Evolutionary conservation across 2,113 vertebrate species (phyloP).

Genomic region (Pristiophorus japonicus): DNA sequence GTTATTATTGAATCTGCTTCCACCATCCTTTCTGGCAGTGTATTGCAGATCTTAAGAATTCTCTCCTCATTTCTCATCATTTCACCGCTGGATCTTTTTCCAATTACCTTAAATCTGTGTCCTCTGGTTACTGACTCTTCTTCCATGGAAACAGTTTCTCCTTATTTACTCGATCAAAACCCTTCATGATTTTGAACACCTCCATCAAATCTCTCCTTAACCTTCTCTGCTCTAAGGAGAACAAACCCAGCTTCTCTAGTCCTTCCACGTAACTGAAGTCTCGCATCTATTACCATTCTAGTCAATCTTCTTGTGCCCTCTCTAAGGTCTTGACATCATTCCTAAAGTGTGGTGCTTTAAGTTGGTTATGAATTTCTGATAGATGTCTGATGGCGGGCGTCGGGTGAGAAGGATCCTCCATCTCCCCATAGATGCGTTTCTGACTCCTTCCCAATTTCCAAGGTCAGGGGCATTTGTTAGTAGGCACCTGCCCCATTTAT

Average conservation of each 20-base stretch:
- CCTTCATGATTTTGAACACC: background rate
- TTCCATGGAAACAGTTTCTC: background rate
- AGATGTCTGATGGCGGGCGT: background rate
- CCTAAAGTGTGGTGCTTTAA: background rate
- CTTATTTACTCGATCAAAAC: background rate
- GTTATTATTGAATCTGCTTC: background rate
- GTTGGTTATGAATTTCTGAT: background rate
- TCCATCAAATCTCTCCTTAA: background rate
- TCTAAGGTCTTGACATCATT: background rate
- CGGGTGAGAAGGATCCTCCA: background rate
- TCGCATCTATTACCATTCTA: background rate
- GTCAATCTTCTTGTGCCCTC: background rate
- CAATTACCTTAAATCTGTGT: background rate
- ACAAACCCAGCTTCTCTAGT: background rate
- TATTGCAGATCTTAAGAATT: background rate
- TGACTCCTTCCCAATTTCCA: background rate
- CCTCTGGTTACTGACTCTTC: background rate
- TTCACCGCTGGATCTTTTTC: background rate
- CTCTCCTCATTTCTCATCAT: background rate
- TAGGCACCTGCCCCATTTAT: background rate
- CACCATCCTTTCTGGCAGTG: background rate
- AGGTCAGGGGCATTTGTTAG: background rate
- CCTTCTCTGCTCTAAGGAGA: background rate
- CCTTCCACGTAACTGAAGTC: background rate
- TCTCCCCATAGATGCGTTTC: background rate